phyloP scores from a whole-genome alignment of 2,797 vertebrate genomes.

The Spheniscus humboldti region DNA sequence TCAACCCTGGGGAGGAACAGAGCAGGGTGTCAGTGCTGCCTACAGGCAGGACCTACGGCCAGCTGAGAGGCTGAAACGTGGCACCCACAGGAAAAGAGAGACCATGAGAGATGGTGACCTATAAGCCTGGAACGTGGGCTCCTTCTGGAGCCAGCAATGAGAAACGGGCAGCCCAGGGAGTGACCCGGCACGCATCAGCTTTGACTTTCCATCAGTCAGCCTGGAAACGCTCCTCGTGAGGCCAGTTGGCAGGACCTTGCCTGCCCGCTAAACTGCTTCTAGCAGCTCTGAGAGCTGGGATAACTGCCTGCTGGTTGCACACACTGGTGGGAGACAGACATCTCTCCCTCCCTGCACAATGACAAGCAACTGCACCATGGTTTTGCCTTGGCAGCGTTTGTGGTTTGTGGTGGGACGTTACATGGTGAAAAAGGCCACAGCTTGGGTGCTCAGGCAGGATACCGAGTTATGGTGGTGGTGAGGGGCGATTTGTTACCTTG shows the following conservation, averaged over 20 bases:
- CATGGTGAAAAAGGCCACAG: background rate
- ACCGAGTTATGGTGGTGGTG: accelerated
- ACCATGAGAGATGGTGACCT: background rate
- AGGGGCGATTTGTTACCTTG: background rate
- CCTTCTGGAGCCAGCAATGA: background rate
- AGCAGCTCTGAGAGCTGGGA: background rate
- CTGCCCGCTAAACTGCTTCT: background rate
- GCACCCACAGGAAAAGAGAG: background rate
- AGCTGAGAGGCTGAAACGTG: background rate
- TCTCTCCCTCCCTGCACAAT: background rate
- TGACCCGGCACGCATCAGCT: accelerated
- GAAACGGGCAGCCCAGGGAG: background rate
- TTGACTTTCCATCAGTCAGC: background rate
- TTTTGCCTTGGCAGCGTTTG: background rate
- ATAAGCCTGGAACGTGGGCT: accelerated
- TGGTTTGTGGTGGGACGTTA: background rate
- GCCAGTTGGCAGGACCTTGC: background rate
- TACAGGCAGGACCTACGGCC: accelerated
- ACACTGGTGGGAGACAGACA: background rate
- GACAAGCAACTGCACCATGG: background rate
- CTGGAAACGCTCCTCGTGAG: accelerated
- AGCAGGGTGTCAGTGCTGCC: background rate
- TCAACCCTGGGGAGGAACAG: conserved; percentile 72
- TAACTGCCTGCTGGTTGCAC: background rate
- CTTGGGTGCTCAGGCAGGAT: background rate